These are phyloP conservation scores for Myodes glareolus DNA, from an alignment of 2,113 vertebrate species.

Conservation along the genomic window DNA sequence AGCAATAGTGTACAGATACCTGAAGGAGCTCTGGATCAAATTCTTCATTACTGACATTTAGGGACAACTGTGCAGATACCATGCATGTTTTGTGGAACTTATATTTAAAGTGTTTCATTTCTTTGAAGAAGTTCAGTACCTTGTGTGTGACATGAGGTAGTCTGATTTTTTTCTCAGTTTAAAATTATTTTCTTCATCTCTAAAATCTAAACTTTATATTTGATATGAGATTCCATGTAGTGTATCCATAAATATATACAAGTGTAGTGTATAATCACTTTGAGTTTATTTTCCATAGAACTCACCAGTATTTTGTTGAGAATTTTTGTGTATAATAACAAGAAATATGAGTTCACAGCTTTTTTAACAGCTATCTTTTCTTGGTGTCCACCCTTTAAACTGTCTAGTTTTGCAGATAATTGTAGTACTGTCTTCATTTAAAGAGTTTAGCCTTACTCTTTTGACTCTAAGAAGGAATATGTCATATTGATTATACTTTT, in stretches of 20 bases:
- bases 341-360: not conserved
- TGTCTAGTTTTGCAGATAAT: not conserved
- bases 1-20: not conserved
- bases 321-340: not conserved
- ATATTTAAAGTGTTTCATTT: not conserved
- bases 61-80: not conserved
- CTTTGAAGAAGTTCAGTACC: not conserved
- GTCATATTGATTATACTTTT: not conserved
- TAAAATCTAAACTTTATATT: not conserved
- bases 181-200: not conserved
- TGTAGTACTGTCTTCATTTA: not conserved
- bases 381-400: not conserved
- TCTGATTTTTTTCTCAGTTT: not conserved
- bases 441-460: not conserved
- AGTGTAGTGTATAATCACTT: not conserved
- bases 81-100: not conserved
- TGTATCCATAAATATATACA: not conserved
- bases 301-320: not conserved
- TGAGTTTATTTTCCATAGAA: not conserved
- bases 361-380: not conserved
- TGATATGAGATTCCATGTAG: not conserved
- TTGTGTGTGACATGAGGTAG: not conserved
- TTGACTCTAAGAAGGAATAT: not conserved
- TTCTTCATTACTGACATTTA: not conserved
- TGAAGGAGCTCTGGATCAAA: not conserved